A percentile compares a stretch with the other conserved stretches of the same genome.
These are phyloP conservation scores for Dasysyrphus tricinctus DNA, from an alignment of 2,888 invertebrate genomes.

Conservation along the genomic window DNA sequence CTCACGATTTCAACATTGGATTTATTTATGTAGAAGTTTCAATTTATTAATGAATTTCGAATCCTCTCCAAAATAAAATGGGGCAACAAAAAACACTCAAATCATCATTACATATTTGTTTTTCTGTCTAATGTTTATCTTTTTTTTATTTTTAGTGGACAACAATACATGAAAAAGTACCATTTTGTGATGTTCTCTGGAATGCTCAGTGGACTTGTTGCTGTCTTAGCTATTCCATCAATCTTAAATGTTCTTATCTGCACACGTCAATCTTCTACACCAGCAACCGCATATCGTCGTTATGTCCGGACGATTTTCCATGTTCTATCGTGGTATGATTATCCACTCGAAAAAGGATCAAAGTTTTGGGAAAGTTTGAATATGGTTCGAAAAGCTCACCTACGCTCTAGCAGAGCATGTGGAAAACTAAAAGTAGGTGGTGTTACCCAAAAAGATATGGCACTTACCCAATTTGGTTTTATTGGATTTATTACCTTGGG, in stretches of 20 bases:
- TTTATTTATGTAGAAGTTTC: no score
- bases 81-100: no score
- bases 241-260: conserved; percentile 89
- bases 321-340: conserved; percentile 89
- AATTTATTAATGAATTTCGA: no score
- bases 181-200: conserved; percentile 88
- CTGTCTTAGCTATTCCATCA: conserved; percentile 90
- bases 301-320: conserved; percentile 92
- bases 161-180: conserved; percentile 88
- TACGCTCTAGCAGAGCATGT: conserved; percentile 85
- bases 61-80: no score
- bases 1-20: no score
- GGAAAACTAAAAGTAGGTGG: conserved; percentile 84
- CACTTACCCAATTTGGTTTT: conserved; percentile 94
- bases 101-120: no score
- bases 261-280: conserved; percentile 88
- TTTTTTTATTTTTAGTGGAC: conserved; percentile 86
- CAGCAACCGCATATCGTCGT: conserved; percentile 88
- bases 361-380: conserved; percentile 89
- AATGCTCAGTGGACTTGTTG: conserved; percentile 90
- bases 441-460: conserved; percentile 93
- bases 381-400: conserved; percentile 88
- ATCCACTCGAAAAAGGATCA: conserved; percentile 80
- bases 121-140: no score
- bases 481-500: conserved; percentile 89